phyloP scores from a whole-genome alignment of 2,888 invertebrate genomes.

The Lasioglossum zephyrum region DNA sequence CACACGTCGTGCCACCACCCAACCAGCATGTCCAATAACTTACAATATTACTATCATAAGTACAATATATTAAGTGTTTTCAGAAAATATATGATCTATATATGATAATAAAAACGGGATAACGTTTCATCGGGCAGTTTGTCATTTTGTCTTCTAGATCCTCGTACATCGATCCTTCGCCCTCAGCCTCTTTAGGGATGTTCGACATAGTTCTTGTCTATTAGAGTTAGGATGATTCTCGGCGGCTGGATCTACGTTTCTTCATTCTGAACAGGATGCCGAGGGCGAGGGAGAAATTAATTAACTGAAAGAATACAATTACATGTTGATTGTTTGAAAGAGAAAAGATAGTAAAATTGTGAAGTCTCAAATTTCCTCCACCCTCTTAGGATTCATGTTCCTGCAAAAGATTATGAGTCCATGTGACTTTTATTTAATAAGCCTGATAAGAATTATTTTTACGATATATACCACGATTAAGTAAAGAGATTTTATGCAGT shows the following conservation, averaged over 20 bases:
- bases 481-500: background rate
- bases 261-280: conserved; percentile 42
- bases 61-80: conserved; percentile 82
- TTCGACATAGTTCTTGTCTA: background rate
- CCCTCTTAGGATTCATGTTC: background rate
- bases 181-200: background rate
- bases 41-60: conserved; percentile 80
- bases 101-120: conserved; percentile 81
- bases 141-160: conserved; percentile 49
- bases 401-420: background rate
- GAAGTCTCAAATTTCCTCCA: background rate
- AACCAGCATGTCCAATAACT: conserved; percentile 77
- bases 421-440: background rate
- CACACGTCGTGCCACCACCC: conserved; percentile 61
- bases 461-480: background rate
- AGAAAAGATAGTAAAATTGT: conserved; percentile 5
- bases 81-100: conserved; percentile 82
- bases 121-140: conserved; percentile 71
- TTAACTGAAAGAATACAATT: conserved; percentile 38
- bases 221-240: background rate
- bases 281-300: conserved; percentile 30
- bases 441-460: background rate
- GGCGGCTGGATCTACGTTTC: background rate
- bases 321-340: background rate
- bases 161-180: conserved; percentile 40